A percentile compares a stretch with the other conserved stretches of the same genome.
phyloP scores from a whole-genome alignment of 2,113 vertebrate genomes.

The Channa argus region DNA sequence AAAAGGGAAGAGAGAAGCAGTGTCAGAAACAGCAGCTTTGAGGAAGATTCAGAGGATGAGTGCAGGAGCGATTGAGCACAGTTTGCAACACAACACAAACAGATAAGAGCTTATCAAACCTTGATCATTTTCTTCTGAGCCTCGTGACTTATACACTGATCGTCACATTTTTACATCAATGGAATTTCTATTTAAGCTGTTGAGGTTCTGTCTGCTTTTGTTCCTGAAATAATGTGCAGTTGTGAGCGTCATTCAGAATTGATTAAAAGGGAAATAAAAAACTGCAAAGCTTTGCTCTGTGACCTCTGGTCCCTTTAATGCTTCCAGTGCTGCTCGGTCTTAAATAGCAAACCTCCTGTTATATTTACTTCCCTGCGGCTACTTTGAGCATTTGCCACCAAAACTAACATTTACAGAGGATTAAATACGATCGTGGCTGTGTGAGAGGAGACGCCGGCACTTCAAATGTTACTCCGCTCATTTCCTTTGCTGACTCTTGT shows the following conservation, averaged over 20 bases:
- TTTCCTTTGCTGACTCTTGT: not conserved
- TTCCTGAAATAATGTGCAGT: too few relatives aligned
- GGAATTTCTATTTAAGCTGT: too few relatives aligned
- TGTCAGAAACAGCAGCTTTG: conserved; percentile 15
- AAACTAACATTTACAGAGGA: not conserved
- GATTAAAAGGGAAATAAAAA: too few relatives aligned
- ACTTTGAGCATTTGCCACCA: conserved; percentile 23
- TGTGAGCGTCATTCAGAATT: too few relatives aligned
- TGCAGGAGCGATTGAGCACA: conserved; percentile 19
- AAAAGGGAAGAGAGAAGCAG: conserved; percentile 26
- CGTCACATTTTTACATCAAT: too few relatives aligned
- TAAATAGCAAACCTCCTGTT: not conserved
- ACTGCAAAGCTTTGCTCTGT: conserved; percentile 1
- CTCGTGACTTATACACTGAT: too few relatives aligned
- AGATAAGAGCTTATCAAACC: not conserved
- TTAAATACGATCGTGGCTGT: not conserved
- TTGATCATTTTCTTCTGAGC: too few relatives aligned
- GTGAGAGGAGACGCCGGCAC: not conserved
- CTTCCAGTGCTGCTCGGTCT: not conserved
- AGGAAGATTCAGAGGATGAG: conserved; percentile 4
- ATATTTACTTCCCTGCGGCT: conserved; percentile 28
- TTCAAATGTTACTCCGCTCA: conserved; percentile 45
- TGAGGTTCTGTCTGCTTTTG: too few relatives aligned
- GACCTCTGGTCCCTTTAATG: conserved; percentile 4
- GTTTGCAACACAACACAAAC: conserved; percentile 32